Percentiles rank a stretch among this genome's conserved stretches.
Evolutionary conservation across 2,888 invertebrate species (phyloP).

Genomic region (Chirona hameri): DNA sequence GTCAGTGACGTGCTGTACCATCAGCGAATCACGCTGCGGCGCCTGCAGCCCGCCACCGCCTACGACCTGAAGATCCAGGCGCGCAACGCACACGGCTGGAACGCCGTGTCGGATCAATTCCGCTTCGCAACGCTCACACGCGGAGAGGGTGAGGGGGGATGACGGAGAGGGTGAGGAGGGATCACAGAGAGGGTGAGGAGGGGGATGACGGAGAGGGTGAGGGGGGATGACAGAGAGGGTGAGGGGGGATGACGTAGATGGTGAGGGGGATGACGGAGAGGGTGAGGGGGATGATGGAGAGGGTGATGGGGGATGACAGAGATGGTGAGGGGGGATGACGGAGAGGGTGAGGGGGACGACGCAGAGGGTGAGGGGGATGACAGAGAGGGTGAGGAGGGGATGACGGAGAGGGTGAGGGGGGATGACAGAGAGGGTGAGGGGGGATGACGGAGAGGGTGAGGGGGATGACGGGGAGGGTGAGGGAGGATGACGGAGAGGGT

Average conservation of each 20-base stretch:
- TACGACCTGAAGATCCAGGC: conserved; percentile 23
- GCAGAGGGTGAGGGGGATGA: too few relatives aligned
- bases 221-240: neutral
- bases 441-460: too few relatives aligned
- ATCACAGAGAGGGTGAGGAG: neutral
- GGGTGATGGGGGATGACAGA: too few relatives aligned
- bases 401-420: too few relatives aligned
- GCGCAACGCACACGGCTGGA: conserved; percentile 13
- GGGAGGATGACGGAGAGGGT: too few relatives aligned
- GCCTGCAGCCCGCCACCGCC: neutral
- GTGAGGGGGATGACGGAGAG: too few relatives aligned
- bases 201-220: neutral
- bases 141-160: neutral
- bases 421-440: too few relatives aligned
- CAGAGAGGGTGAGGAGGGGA: neutral
- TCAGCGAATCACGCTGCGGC: neutral
- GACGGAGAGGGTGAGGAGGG: neutral
- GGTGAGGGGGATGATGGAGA: too few relatives aligned
- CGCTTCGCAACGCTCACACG: neutral
- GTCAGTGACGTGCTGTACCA: neutral
- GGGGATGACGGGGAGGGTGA: too few relatives aligned
- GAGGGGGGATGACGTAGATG: neutral
- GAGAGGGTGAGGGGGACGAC: neutral
- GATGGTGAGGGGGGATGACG: too few relatives aligned
- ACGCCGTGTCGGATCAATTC: neutral